Evolutionary conservation across 2,888 invertebrate species (phyloP), one percentile per base, ranked within the genome.

Genomic region (Micropterix aruncella): DNA sequence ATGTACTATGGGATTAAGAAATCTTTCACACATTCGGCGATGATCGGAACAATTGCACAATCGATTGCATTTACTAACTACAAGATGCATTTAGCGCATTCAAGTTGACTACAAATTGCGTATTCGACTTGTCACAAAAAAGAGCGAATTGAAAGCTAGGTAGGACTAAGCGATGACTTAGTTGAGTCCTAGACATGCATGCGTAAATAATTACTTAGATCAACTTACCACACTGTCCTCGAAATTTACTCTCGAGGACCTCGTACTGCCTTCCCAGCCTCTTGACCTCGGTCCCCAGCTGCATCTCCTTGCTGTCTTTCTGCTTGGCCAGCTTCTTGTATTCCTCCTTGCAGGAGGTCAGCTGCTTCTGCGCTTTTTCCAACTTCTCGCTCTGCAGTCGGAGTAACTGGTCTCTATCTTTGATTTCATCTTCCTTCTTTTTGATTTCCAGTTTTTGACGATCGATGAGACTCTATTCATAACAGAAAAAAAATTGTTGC

Each of bases 401-500:
- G 40, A 19, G 37, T 2, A 16, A 38, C 38, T 49, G 47, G 36
- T 46, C 44, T 2, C 41, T 39, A 17, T 46, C 42, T 17, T 45
- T 45, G 17, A 41, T 5, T 37, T 42, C 40, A 3, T 19, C 36
- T 16, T 47, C 43, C 9, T 18, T 3, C n/a, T 4, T 16, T 16
- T 46, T 39, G 19, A 47, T 12, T 18, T 48, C 46, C 5, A 41
- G 37, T 18, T 48, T 51, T 19, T 46, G 42, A 16, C 44, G 44
- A 2, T 51, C 51, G 12, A 47, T 42, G 18, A 47, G 37, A 18
- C 45, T 47, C 48, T n/a, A n/a, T n/a, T n/a, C n/a, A n/a, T n/a
- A n/a, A n/a, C n/a, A n/a, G n/a, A n/a, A n/a, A n/a, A n/a, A n/a
- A n/a, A n/a, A n/a, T n/a, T n/a, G n/a, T n/a, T n/a, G n/a, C n/a